Evolutionary conservation across 2,888 invertebrate species (phyloP).

Genomic region (Meteorus colon): DNA sequence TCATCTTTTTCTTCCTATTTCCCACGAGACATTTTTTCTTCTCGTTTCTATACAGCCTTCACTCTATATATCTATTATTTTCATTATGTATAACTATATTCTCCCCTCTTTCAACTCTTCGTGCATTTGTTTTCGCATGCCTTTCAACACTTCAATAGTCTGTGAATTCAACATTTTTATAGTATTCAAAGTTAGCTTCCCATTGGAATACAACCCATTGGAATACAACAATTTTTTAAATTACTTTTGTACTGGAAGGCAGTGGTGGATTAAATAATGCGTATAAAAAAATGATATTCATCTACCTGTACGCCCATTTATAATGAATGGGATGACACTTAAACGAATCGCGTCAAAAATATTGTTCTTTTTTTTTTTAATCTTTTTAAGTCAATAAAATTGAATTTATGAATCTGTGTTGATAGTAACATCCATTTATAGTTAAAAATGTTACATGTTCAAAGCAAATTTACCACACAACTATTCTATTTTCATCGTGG

Average conservation of each 20-base stretch:
- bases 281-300: no score
- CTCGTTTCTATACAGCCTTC: neutral
- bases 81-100: neutral
- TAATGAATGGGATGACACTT: no score
- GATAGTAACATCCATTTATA: no score
- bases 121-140: neutral
- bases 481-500: no score
- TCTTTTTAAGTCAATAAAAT: no score
- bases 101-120: neutral
- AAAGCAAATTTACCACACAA: no score
- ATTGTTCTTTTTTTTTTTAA: no score
- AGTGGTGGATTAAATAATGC: neutral
- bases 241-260: neutral
- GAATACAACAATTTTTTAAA: neutral
- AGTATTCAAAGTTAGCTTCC: neutral
- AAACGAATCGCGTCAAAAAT: no score
- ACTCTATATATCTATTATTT: neutral
- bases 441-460: no score
- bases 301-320: no score
- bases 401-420: no score
- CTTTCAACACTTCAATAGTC: neutral
- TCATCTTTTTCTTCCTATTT: neutral
- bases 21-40: neutral
- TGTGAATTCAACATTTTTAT: slow-evolving; percentile 2
- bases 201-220: neutral